These are phyloP conservation scores for Ophion obscuratus DNA, from an alignment of 2,888 invertebrate species.

Conservation along the genomic window DNA sequence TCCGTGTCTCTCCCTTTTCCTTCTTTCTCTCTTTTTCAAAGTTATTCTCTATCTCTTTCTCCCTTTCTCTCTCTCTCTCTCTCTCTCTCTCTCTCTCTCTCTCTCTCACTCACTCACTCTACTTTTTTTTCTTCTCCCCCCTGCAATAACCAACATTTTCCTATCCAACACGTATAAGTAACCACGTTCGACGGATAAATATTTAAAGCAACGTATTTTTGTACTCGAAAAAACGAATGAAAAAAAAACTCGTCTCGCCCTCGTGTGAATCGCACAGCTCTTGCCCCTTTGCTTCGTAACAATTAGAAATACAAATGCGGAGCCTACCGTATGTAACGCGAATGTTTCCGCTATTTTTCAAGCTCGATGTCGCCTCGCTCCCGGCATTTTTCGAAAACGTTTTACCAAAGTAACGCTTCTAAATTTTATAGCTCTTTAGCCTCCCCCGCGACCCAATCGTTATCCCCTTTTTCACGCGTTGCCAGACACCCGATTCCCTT, in stretches of 20 bases:
- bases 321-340: background rate
- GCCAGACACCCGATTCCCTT: background rate
- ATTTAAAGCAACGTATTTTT: constrained; percentile 79
- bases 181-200: constrained; percentile 59
- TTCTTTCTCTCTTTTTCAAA: no score
- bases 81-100: no score
- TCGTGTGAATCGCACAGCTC: constrained; percentile 71
- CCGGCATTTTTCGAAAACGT: background rate
- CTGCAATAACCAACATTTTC: constrained; percentile 55
- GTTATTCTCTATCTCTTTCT: no score
- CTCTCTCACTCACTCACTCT: background rate
- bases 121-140: background rate
- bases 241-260: constrained; percentile 35
- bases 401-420: background rate
- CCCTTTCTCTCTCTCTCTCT: background rate
- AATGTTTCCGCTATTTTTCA: background rate
- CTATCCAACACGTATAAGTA: constrained; percentile 60
- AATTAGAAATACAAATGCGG: constrained; percentile 67
- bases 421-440: background rate
- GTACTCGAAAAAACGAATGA: constrained; percentile 71
- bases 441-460: background rate
- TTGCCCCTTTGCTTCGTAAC: constrained; percentile 71
- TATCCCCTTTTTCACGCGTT: background rate
- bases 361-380: background rate
- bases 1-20: background rate